phyloP scores from a whole-genome alignment of 2,888 invertebrate species.

The Pyrocoelia pectoralis region DNA sequence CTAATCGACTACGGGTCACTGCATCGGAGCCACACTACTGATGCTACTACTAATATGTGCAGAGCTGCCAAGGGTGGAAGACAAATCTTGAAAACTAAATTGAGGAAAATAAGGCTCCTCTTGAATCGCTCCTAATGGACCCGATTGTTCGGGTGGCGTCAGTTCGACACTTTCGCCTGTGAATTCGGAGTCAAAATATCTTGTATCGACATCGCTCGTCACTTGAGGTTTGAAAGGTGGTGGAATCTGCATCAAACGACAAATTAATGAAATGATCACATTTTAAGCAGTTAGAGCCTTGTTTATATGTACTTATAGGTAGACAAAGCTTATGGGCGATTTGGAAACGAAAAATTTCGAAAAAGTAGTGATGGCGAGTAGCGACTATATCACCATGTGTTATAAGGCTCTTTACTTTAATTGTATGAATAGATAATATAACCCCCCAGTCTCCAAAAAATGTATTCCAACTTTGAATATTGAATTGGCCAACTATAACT shows the following conservation, averaged over 20 bases:
- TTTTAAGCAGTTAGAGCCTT: no score
- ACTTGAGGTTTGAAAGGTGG: conserved; percentile 96
- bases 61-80: conserved; percentile 70
- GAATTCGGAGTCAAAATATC: conserved; percentile 98
- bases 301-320: no score
- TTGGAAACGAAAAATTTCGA: no score
- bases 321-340: no score
- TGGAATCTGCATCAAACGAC: conserved; percentile 69
- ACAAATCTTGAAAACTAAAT: conserved; percentile 83
- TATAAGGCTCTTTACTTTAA: no score
- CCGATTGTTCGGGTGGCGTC: conserved; percentile 86
- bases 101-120: conserved; percentile 79
- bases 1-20: conserved; percentile 35
- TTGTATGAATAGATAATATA: no score
- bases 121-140: conserved; percentile 69
- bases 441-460: no score
- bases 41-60: conserved; percentile 69
- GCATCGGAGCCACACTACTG: conserved; percentile 57
- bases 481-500: no score
- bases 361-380: no score
- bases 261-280: no score
- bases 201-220: conserved; percentile 94
- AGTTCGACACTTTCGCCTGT: conserved; percentile 96
- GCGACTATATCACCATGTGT: no score
- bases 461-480: no score